These are phyloP conservation scores for Toxostoma redivivum DNA, from an alignment of 2,113 vertebrate genomes.

Conservation along the genomic window DNA sequence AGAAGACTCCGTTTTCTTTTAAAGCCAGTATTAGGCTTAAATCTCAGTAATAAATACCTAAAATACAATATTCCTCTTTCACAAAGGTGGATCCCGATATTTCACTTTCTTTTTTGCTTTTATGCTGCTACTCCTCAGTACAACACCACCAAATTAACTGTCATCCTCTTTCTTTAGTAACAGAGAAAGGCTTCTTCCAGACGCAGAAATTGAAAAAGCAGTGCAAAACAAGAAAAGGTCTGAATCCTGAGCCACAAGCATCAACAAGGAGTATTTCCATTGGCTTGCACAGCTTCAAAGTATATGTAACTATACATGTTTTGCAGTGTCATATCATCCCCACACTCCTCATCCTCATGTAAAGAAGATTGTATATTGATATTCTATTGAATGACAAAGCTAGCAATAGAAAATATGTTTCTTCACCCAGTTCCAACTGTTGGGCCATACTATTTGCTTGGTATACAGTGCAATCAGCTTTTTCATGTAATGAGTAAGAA, in stretches of 20 bases:
- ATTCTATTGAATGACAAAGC: background rate
- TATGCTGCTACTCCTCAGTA: background rate
- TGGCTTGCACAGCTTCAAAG: background rate
- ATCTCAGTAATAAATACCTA: background rate
- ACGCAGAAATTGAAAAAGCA: background rate
- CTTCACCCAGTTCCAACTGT: background rate
- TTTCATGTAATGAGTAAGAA: background rate
- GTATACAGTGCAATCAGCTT: background rate
- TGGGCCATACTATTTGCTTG: background rate
- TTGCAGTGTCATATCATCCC: background rate
- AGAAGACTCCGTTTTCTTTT: background rate
- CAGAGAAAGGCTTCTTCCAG: background rate
- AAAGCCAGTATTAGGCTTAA: background rate
- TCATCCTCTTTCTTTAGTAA: background rate
- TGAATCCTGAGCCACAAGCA: background rate
- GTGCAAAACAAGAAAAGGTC: background rate
- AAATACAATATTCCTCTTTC: background rate
- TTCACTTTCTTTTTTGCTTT: background rate
- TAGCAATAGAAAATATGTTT: background rate
- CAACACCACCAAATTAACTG: background rate
- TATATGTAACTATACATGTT: background rate
- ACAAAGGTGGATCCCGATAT: background rate
- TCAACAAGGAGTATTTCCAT: background rate
- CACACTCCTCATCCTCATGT: rapidly evolving
- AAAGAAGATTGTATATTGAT: background rate